These are phyloP conservation scores for Drosophila leonis DNA, from an alignment of 2,888 invertebrate genomes.

Conservation along the genomic window DNA sequence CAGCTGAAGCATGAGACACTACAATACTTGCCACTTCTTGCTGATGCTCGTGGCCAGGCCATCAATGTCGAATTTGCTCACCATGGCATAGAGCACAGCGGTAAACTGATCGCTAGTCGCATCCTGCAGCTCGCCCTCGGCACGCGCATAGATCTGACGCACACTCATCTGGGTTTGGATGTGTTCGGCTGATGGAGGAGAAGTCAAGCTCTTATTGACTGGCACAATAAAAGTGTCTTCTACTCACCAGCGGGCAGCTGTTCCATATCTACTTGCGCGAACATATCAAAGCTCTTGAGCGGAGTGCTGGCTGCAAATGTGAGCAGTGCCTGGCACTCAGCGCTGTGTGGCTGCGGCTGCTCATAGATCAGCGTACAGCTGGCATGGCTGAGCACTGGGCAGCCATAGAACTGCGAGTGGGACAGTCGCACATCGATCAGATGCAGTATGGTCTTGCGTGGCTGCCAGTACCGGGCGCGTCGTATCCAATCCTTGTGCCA, in stretches of 20 bases:
- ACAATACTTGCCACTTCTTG: conserved; percentile 85
- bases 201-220: background rate
- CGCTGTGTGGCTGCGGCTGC: conserved; percentile 88
- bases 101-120: conserved; percentile 88
- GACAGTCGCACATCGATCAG: conserved; percentile 89
- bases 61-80: conserved; percentile 91
- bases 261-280: conserved; percentile 47
- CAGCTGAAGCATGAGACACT: conserved; percentile 20
- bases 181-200: conserved; percentile 50
- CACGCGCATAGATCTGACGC: conserved; percentile 86
- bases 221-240: background rate
- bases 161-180: conserved; percentile 87
- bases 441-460: conserved; percentile 89
- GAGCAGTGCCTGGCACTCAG: conserved; percentile 87
- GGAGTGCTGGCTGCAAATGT: conserved; percentile 68
- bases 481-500: conserved; percentile 91
- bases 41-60: conserved; percentile 85
- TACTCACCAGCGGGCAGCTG: conserved; percentile 85
- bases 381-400: conserved; percentile 86
- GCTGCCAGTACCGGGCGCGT: conserved; percentile 88
- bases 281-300: conserved; percentile 52
- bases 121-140: conserved; percentile 83
- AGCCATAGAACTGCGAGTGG: conserved; percentile 87
- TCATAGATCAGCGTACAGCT: conserved; percentile 89
- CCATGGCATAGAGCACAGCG: conserved; percentile 89